phyloP scores from a whole-genome alignment of 1,140 invertebrate species.

The Uloborus diversus region DNA sequence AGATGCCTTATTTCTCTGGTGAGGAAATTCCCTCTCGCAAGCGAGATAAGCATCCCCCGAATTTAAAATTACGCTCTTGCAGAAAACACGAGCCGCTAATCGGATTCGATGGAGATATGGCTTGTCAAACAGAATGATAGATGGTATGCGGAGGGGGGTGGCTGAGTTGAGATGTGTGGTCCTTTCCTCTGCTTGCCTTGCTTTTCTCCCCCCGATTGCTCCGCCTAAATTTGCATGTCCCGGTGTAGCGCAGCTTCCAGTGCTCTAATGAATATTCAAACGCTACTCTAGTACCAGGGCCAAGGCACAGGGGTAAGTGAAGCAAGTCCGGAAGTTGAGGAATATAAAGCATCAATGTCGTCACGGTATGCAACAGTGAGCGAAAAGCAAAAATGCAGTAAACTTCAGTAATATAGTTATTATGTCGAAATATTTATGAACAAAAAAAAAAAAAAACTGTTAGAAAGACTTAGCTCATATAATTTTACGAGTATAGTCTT shows the following conservation, averaged over 20 bases:
- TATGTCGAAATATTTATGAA: too few relatives aligned
- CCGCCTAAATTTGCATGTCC: slow-evolving; percentile 37
- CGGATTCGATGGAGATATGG: slow-evolving; percentile 39
- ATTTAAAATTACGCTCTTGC: neutral
- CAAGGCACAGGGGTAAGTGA: neutral
- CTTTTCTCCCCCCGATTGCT: neutral
- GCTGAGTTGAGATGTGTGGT: neutral
- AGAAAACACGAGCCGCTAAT: slow-evolving; percentile 38
- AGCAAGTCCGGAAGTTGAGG: slow-evolving; percentile 1
- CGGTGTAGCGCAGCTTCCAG: slow-evolving; percentile 25
- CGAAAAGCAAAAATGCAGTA: too few relatives aligned
- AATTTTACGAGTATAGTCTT: too few relatives aligned
- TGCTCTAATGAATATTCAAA: slow-evolving; percentile 51
- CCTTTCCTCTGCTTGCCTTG: too few relatives aligned
- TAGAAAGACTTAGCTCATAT: too few relatives aligned
- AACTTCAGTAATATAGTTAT: too few relatives aligned
- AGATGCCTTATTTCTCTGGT: neutral
- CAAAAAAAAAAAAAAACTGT: too few relatives aligned
- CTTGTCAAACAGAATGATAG: slow-evolving; percentile 45
- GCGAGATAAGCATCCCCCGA: neutral
- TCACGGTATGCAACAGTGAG: too few relatives aligned
- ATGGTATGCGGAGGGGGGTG: slow-evolving; percentile 7
- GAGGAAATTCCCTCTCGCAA: neutral
- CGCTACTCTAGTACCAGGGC: slow-evolving; percentile 3
- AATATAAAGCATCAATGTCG: too few relatives aligned